Evolutionary conservation across 2,113 vertebrate species (phyloP), one percentile per base, ranked within the genome.

Genomic region (Bufo gargarizans): DNA sequence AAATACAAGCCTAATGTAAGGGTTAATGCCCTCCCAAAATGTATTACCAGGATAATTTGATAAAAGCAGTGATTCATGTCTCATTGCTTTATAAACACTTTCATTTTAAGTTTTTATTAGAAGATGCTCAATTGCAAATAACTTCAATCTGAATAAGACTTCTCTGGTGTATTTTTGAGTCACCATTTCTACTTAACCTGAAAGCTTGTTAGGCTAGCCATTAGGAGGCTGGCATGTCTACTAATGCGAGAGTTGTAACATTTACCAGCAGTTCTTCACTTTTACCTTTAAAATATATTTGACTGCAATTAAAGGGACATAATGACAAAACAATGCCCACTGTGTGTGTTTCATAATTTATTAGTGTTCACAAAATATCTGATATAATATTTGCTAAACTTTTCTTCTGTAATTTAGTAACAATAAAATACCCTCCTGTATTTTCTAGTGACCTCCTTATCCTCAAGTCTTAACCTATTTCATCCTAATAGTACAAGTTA

Each of bases 161-260:
- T n/a, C 77, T 55, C 4, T 77, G 53, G 20, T 77, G 22, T 65
- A n/a, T 77, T 82, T 74, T 77, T 82, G 22, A 82, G n/a, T 88
- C 80, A 83, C 77, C 71, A 88, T 43, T 77, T 49, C 87, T 83
- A 88, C 80, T 88, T 83, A 67, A 88, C 80, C 86, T 88, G 7
- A 88, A 88, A 83, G 86, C 86, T 74, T 87, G 63, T 88, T 88
- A 61, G 74, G 58, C 83, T 74, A 77, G 20, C 83, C 65, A 83
- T 88, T 77, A 88, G n/a, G 61, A 72, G 22, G 69, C 56, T 65
- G 47, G 69, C 2, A 61, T n/a, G 45, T 49, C 59, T 16, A 65
- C 58, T 20, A 55, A 67, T 67, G 55, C 11, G 65, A 84, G 22
- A 55, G 56, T 65, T 83, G 74, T 83, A 83, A 67, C 47, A 77